These are phyloP conservation scores for Scelioninae gen. 2 DNA, from an alignment of 2,888 invertebrate species.

Conservation along the genomic window DNA sequence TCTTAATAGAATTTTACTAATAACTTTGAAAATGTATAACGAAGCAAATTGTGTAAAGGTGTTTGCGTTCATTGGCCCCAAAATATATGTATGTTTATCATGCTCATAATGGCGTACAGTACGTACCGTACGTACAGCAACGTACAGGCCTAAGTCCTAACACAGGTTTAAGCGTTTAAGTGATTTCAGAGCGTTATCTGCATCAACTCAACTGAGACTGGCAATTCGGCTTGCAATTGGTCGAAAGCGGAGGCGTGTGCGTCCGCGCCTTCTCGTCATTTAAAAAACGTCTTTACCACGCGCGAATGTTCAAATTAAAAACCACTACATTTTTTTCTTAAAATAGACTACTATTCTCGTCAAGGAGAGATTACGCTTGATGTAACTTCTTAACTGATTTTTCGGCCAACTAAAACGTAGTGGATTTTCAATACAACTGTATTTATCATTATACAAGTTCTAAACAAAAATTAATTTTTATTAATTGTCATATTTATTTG, in stretches of 20 bases:
- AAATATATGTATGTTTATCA: too few species aligned
- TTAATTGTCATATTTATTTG: neutral
- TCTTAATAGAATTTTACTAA: too few species aligned
- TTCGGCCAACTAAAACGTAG: conserved; percentile 11
- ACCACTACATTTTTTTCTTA: conserved; percentile 29
- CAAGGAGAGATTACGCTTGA: conserved; percentile 1
- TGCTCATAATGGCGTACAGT: too few species aligned
- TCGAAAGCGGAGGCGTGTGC: conserved; percentile 29
- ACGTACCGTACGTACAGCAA: too few species aligned
- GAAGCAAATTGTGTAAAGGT: too few species aligned
- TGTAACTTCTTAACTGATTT: conserved; percentile 6
- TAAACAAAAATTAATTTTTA: neutral
- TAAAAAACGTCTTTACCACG: conserved; percentile 32
- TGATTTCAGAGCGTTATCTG: too few species aligned
- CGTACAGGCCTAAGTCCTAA: too few species aligned
- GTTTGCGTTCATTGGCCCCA: too few species aligned
- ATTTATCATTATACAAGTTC: too few species aligned
- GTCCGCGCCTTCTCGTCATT: conserved; percentile 33
- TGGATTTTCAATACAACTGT: neutral
- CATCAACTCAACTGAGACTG: neutral
- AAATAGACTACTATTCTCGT: conserved; percentile 35
- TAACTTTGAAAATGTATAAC: too few species aligned
- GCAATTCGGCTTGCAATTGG: conserved; percentile 21
- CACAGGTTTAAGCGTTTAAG: too few species aligned
- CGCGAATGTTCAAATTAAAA: conserved; percentile 20